Percentiles rank a stretch among this genome's conserved stretches.
phyloP scores from a whole-genome alignment of 2,888 invertebrate genomes.

The Mythimna impura region DNA sequence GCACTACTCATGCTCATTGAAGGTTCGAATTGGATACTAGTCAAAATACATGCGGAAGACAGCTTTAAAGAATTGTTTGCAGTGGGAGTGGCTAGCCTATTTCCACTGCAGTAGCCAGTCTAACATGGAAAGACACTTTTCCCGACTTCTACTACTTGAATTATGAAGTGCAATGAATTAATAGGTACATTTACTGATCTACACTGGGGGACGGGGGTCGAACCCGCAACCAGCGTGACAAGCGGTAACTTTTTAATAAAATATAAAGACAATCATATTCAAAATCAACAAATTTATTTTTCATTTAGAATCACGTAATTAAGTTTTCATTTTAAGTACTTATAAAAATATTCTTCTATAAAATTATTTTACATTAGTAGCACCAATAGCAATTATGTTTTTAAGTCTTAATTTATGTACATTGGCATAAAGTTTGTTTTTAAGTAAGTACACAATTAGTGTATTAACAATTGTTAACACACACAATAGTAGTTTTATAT shows the following conservation, averaged over 20 bases:
- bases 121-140: too few species aligned
- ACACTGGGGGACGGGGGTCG: too few species aligned
- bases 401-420: constrained; percentile 60
- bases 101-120: too few species aligned
- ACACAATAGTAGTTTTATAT: constrained; percentile 8
- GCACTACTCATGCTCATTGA: too few species aligned
- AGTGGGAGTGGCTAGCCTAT: too few species aligned
- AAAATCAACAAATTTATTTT: constrained; percentile 64
- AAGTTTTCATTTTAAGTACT: constrained; percentile 48
- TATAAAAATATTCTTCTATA: constrained; percentile 65
- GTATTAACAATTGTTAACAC: constrained; percentile 10
- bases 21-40: too few species aligned
- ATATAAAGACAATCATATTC: constrained; percentile 21
- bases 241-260: not conserved
- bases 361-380: constrained; percentile 64
- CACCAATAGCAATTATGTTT: constrained; percentile 72
- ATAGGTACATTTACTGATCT: too few species aligned
- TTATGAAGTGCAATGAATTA: too few species aligned
- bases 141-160: too few species aligned
- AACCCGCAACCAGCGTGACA: too few species aligned
- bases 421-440: constrained; percentile 39
- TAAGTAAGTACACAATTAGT: constrained; percentile 40
- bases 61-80: too few species aligned
- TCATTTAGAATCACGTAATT: constrained; percentile 50
- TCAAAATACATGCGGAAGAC: too few species aligned